Percentiles rank a stretch among this genome's conserved stretches.
phyloP scores from a whole-genome alignment of 2,113 vertebrate species.

The Cariama cristata region DNA sequence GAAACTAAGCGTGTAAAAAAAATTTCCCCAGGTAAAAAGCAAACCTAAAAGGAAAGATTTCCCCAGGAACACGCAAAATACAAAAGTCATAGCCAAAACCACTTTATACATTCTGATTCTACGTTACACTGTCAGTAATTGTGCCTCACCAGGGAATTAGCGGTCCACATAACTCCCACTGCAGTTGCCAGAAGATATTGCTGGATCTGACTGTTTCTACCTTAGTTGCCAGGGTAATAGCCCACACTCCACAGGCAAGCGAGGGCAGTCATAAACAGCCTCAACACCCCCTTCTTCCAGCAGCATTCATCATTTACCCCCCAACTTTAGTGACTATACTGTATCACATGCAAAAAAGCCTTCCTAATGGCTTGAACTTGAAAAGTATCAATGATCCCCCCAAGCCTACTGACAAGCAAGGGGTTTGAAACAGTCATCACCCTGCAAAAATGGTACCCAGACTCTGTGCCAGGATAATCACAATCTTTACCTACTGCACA shows the following conservation, averaged over 20 bases:
- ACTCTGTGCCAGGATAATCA: not conserved
- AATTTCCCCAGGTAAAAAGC: not conserved
- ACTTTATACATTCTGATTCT: not conserved
- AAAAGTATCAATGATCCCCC: not conserved
- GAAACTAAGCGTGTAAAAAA: not conserved
- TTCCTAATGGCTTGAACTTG: not conserved
- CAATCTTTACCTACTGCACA: not conserved
- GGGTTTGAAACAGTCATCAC: not conserved
- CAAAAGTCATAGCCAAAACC: not conserved
- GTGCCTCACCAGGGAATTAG: not conserved
- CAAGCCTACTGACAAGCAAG: not conserved
- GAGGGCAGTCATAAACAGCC: not conserved
- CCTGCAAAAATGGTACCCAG: not conserved
- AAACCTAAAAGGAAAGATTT: constrained; percentile 19
- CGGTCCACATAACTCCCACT: not conserved
- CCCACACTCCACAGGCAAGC: not conserved
- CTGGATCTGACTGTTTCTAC: not conserved
- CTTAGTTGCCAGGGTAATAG: not conserved
- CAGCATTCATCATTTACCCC: not conserved
- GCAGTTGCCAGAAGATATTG: not conserved
- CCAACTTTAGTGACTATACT: not conserved
- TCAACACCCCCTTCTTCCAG: not conserved
- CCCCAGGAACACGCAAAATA: not conserved
- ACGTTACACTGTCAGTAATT: not conserved
- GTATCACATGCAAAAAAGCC: not conserved